Percentiles rank a stretch among this genome's conserved stretches.
These are phyloP conservation scores for Ametastegia equiseti DNA, from an alignment of 2,888 invertebrate species.

Conservation along the genomic window DNA sequence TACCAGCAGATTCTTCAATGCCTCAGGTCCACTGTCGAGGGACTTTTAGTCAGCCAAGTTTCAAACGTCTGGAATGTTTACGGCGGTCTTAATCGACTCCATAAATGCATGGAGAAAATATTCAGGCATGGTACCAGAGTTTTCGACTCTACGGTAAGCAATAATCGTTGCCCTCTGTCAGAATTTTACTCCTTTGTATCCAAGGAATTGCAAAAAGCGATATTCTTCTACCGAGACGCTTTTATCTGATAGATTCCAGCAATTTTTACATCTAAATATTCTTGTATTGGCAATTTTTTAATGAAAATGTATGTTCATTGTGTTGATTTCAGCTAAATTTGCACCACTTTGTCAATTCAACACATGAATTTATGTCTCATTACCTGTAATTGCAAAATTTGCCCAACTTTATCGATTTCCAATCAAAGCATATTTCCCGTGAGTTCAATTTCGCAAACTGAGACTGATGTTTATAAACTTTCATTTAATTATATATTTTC, in stretches of 20 bases:
- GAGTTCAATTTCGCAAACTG: neutral
- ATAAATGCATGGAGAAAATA: slow-evolving; percentile 78
- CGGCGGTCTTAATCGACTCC: slow-evolving; percentile 79
- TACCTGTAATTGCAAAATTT: neutral
- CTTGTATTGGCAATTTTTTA: too few species aligned
- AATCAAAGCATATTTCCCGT: slow-evolving; percentile 42
- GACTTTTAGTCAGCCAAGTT: slow-evolving; percentile 78
- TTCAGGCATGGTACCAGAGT: slow-evolving; percentile 79
- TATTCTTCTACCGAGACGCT: neutral
- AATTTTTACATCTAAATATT: neutral
- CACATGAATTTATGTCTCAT: too few species aligned
- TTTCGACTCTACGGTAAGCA: slow-evolving; percentile 73
- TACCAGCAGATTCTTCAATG: slow-evolving; percentile 77
- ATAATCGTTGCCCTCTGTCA: slow-evolving; percentile 2
- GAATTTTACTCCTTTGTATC: neutral
- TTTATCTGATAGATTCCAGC: neutral
- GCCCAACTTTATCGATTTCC: slow-evolving; percentile 47
- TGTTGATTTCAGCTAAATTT: too few species aligned
- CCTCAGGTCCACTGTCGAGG: slow-evolving; percentile 79
- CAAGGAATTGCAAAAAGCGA: neutral
- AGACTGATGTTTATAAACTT: too few species aligned
- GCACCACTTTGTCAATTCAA: too few species aligned
- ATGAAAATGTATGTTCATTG: too few species aligned
- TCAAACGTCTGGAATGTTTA: slow-evolving; percentile 81
- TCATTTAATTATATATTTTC: too few species aligned